A percentile compares a stretch with the other conserved stretches of the same genome.
These are phyloP conservation scores for Argyrosomus japonicus DNA, from an alignment of 2,113 vertebrate genomes.

Conservation along the genomic window DNA sequence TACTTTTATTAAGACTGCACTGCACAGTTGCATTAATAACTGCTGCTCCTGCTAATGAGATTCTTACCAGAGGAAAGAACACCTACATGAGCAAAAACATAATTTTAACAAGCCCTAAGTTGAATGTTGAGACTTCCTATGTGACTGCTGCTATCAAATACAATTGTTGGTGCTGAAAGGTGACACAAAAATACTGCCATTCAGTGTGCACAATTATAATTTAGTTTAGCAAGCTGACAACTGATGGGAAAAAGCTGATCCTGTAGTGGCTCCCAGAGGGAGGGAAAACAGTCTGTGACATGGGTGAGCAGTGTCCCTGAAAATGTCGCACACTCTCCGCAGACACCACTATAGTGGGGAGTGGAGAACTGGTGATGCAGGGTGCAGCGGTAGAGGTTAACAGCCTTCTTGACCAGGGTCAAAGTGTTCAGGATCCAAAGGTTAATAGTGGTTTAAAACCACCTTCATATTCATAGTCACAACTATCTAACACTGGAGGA, in stretches of 20 bases:
- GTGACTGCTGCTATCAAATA: not conserved
- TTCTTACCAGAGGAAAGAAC: not conserved
- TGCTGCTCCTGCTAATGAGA: constrained; percentile 11
- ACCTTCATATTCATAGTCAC: not conserved
- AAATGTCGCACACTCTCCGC: too few species aligned
- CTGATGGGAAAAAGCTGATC: too few species aligned
- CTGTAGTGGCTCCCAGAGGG: too few species aligned
- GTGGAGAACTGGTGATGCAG: too few species aligned
- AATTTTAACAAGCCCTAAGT: not conserved
- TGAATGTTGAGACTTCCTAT: not conserved
- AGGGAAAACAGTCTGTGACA: too few species aligned
- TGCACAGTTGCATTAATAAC: not conserved
- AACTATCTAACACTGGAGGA: not conserved
- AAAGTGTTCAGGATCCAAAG: too few species aligned
- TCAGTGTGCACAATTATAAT: not conserved
- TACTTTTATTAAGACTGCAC: not conserved
- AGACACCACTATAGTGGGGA: too few species aligned
- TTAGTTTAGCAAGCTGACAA: not conserved
- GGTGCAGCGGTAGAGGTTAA: too few species aligned
- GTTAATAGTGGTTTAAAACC: not conserved
- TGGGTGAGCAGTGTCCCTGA: too few species aligned
- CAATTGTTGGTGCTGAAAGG: not conserved
- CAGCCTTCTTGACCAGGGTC: too few species aligned
- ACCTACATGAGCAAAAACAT: constrained; percentile 1
- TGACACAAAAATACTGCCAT: not conserved